Base-by-base conservation (phyloP, 1,140 invertebrate genomes). In the Trichonephila inaurata region DNA sequence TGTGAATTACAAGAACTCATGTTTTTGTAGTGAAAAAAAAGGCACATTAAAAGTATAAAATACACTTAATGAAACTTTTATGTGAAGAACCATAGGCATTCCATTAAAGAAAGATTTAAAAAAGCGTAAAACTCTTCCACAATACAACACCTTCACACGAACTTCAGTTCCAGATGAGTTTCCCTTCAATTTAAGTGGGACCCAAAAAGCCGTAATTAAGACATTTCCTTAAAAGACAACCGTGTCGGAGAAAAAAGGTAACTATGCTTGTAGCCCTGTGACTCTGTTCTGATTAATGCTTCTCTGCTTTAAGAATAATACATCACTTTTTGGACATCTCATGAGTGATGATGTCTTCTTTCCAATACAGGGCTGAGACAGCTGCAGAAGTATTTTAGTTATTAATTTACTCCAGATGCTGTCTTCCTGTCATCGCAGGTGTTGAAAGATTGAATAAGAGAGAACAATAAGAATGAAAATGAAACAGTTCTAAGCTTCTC, bases 281-380 rank as follows among this genome's bases (percentile, higher is more conserved):
- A 33, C 72, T 33, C 72, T 6, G 72, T 77, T 40, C 77, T 83
- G 90, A 92, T 85, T 83, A 92, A 92, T 85, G 90, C 40, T 85
- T 92, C 69, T 85, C 58, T 92, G 58, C 33, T 85, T 51, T 24
- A 61, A 18, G 77, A 19, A 66, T 85, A 92, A 92, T 92, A 24
- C 90, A 92, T 92, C 90, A 92, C 85, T 62, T 92, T 92, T 92
- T 82, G 82, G 90, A 92, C 82, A 66, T 19, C 21, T 6, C 18
- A 16, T 66, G 81, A 64, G 60, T 83, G 51, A 83, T 92, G 90
- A 92, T 58, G 33, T 81, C 90, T 92, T 92, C 61, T 85, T 92
- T 60, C 82, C 51, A 60, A 64, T 12, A 28, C 24, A 85, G 19
- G 60, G 69, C n/a, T 18, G 33, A 44, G 90, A 61, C 90, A 92